phyloP scores from a whole-genome alignment of 2,888 invertebrate species.

The Sthenelais limicola region DNA sequence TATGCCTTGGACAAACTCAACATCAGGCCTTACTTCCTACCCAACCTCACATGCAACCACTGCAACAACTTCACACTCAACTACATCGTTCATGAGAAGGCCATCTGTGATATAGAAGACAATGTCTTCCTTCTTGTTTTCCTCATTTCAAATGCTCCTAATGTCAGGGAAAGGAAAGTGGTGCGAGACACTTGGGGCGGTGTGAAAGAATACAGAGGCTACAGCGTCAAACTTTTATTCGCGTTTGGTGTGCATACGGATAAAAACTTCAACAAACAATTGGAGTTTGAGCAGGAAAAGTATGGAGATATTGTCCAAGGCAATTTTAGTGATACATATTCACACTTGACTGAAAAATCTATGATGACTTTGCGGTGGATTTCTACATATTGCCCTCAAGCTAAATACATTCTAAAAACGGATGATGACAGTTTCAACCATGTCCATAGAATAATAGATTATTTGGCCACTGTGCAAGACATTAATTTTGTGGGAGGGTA shows the following conservation, averaged over 20 bases:
- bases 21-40: slow-evolving; percentile 48
- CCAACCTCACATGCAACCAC: slow-evolving; percentile 47
- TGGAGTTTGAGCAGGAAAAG: slow-evolving; percentile 45
- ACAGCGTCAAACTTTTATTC: slow-evolving; percentile 50
- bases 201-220: slow-evolving; percentile 47
- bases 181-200: slow-evolving; percentile 52
- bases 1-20: slow-evolving; percentile 50
- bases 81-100: slow-evolving; percentile 43
- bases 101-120: slow-evolving; percentile 41
- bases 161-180: slow-evolving; percentile 47
- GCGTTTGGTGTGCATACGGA: slow-evolving; percentile 52
- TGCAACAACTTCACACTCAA: slow-evolving; percentile 50
- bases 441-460: slow-evolving; percentile 50
- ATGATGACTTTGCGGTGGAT: slow-evolving; percentile 50
- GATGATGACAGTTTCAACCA: slow-evolving; percentile 55
- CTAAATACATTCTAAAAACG: slow-evolving; percentile 51
- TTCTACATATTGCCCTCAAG: slow-evolving; percentile 43
- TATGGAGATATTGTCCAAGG: slow-evolving; percentile 40
- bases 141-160: slow-evolving; percentile 50
- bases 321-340: slow-evolving; percentile 48
- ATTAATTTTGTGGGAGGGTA: slow-evolving; percentile 51
- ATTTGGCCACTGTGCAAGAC: slow-evolving; percentile 36
- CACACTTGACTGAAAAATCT: slow-evolving; percentile 51
- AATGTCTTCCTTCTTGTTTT: slow-evolving; percentile 49
- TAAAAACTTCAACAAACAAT: slow-evolving; percentile 51